Conservation (phyloP, 2,888 invertebrate genomes). For the Parnassius glacialis region DNA sequence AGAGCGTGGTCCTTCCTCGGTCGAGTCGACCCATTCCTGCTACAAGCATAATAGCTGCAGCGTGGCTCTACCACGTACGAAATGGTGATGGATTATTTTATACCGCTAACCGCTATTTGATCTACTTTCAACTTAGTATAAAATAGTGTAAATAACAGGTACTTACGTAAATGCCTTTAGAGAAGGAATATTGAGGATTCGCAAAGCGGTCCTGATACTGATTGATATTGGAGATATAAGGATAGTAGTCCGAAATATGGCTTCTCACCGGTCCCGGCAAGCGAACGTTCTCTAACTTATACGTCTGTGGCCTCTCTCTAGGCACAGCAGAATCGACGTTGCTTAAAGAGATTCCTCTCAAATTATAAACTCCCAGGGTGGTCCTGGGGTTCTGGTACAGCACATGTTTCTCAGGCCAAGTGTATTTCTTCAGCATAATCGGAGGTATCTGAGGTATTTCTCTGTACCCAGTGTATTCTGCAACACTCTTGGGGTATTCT, state of each 20-base stretch:
- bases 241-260: constrained; percentile 4
- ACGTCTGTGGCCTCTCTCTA: constrained; percentile 25
- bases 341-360: constrained; percentile 21
- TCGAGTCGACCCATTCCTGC: no score
- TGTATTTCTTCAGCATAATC: constrained; percentile 15
- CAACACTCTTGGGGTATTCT: constrained; percentile 42
- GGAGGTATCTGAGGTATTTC: constrained; percentile 25
- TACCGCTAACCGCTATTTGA: no score
- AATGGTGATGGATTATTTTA: no score
- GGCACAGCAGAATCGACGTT: constrained; percentile 12
- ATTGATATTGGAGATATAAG: constrained; percentile 14
- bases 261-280: constrained; percentile 33
- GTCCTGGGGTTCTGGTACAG: constrained; percentile 25
- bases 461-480: constrained; percentile 43
- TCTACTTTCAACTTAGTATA: no score
- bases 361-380: constrained; percentile 26
- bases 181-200: constrained; percentile 55
- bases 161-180: constrained; percentile 69
- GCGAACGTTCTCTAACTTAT: constrained; percentile 13
- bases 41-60: no score
- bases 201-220: constrained; percentile 36
- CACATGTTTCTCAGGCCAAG: constrained; percentile 10
- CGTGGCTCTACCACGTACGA: no score
- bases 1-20: no score
- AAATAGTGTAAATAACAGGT: constrained; percentile 12